Conservation (phyloP, 64 coral and sea anemone species). For the Montipora cactus region DNA sequence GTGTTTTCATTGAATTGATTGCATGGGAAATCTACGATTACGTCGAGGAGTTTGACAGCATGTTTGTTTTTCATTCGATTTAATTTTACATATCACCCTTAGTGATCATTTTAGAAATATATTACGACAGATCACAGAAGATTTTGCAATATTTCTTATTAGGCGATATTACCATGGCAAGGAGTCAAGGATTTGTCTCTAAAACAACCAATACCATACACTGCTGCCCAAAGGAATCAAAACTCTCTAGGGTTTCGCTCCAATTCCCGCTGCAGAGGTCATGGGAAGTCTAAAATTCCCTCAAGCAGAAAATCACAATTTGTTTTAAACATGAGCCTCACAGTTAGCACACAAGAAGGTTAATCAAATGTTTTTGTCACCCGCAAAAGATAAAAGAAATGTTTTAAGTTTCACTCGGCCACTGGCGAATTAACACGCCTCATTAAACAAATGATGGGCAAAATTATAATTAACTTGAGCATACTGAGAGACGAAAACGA, state of each 20-base stretch:
- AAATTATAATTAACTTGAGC: not conserved
- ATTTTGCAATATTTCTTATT: not conserved
- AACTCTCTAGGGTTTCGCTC: not conserved
- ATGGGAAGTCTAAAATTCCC: not conserved
- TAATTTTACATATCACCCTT: not conserved
- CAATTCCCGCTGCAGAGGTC: constrained; percentile 9
- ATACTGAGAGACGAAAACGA: not conserved
- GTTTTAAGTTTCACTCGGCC: not conserved
- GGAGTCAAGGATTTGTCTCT: not conserved
- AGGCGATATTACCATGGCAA: constrained; percentile 9
- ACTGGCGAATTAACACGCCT: constrained; percentile 3
- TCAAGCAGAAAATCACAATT: not conserved
- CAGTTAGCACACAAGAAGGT: not conserved
- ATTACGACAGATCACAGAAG: not conserved
- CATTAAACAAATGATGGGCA: constrained; percentile 18
- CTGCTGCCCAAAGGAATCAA: not conserved
- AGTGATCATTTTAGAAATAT: not conserved
- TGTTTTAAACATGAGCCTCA: not conserved
- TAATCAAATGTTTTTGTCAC: constrained; percentile 1
- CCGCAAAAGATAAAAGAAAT: constrained; percentile 1
- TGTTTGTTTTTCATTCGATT: constrained; percentile 38
- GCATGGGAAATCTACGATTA: constrained; percentile 27
- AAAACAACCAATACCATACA: not conserved
- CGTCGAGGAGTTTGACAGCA: constrained; percentile 28
- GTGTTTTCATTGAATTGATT: constrained; percentile 44